Conservation (phyloP, 2,888 invertebrate species). For the Epirrita christyi region DNA sequence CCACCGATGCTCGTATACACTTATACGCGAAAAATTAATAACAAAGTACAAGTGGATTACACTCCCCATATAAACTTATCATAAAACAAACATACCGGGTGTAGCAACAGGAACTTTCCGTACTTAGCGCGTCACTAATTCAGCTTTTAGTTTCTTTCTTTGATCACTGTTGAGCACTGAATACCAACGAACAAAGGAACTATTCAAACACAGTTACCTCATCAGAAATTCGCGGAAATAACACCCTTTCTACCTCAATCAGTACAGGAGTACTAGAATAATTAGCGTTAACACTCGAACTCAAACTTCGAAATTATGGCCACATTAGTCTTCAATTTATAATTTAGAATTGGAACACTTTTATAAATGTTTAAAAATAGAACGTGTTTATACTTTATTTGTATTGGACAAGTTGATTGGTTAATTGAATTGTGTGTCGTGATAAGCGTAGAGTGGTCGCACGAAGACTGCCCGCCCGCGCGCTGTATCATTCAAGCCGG, state of each 20-base stretch:
- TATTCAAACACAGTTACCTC: slow-evolving; percentile 72
- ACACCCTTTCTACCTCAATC: slow-evolving; percentile 41
- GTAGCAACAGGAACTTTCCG: slow-evolving; percentile 46
- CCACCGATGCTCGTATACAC: slow-evolving; percentile 56
- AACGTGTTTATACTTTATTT: slow-evolving; percentile 44
- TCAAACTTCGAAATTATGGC: slow-evolving; percentile 38
- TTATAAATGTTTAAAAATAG: slow-evolving; percentile 25
- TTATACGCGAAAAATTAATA: slow-evolving; percentile 46
- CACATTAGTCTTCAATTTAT: slow-evolving; percentile 30
- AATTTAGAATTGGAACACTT: slow-evolving; percentile 10
- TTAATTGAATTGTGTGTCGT: slow-evolving; percentile 69
- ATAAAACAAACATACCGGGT: slow-evolving; percentile 52
- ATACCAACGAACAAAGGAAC: slow-evolving; percentile 60
- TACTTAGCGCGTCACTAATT: slow-evolving; percentile 61
- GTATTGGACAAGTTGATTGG: slow-evolving; percentile 61
- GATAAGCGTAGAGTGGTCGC: slow-evolving; percentile 77
- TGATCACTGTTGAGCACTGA: slow-evolving; percentile 58
- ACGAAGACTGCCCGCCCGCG: slow-evolving; percentile 70
- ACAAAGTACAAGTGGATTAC: slow-evolving; percentile 33
- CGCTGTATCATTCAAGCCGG: slow-evolving; percentile 70
- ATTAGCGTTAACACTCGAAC: slow-evolving; percentile 55
- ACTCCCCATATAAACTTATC: slow-evolving; percentile 29
- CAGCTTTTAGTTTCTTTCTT: slow-evolving; percentile 62
- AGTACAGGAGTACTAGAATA: slow-evolving; percentile 41
- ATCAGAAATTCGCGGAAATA: slow-evolving; percentile 61